These are phyloP conservation scores for Nixonia krombeini DNA, from an alignment of 1,140 invertebrate genomes.

Conservation along the genomic window DNA sequence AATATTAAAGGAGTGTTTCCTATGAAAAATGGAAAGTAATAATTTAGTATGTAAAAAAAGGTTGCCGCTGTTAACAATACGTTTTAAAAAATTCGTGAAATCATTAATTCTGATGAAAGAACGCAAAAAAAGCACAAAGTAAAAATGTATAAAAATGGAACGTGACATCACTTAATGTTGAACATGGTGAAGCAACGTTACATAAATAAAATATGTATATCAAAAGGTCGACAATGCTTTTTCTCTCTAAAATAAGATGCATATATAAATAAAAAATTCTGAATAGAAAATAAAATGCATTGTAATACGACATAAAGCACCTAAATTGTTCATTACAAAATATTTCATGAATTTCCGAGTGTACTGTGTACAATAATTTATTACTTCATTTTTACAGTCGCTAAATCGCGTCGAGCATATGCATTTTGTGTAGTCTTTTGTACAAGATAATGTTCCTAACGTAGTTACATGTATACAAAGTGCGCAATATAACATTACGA, in stretches of 20 bases:
- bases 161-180: slow-evolving; percentile 19
- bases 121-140: slow-evolving; percentile 18
- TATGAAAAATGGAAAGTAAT: too few relatives aligned
- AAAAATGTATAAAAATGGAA: slow-evolving; percentile 36
- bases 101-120: slow-evolving; percentile 33
- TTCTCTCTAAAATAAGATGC: too few relatives aligned
- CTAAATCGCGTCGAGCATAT: slow-evolving; percentile 41
- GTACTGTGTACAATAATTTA: slow-evolving; percentile 52
- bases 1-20: too few relatives aligned
- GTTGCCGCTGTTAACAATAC: too few relatives aligned
- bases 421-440: slow-evolving; percentile 42
- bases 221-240: too few relatives aligned
- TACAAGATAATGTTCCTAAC: slow-evolving; percentile 47
- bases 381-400: slow-evolving; percentile 47
- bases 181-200: slow-evolving; percentile 25
- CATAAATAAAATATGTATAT: too few relatives aligned
- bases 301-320: slow-evolving; percentile 18
- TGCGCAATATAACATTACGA: slow-evolving; percentile 52
- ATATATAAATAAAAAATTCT: too few relatives aligned
- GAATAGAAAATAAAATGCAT: too few relatives aligned
- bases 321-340: slow-evolving; percentile 25
- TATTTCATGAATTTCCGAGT: slow-evolving; percentile 42
- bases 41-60: too few relatives aligned
- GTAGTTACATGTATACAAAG: slow-evolving; percentile 55
- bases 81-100: slow-evolving; percentile 31